These are phyloP conservation scores for Mus minutoides DNA, from an alignment of 2,797 vertebrate genomes.

Conservation along the genomic window DNA sequence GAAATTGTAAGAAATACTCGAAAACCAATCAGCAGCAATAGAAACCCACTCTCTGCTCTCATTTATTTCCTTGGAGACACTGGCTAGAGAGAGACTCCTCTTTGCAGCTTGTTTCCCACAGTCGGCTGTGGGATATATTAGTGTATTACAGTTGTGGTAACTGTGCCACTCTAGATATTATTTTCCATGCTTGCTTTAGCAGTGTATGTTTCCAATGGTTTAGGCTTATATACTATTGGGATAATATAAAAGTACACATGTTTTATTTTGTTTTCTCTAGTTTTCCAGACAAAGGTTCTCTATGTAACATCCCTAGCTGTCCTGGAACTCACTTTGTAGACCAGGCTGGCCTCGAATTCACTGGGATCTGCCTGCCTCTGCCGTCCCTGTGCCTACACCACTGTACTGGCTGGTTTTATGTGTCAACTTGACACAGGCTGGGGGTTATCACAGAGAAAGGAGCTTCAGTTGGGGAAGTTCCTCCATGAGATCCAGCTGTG, in stretches of 20 bases:
- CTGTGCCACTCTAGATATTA: background rate
- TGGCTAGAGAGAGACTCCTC: background rate
- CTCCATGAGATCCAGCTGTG: too few relatives aligned
- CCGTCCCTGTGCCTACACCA: background rate
- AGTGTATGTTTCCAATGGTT: background rate
- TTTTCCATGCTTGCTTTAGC: background rate
- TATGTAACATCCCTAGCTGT: background rate
- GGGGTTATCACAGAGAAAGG: too few relatives aligned
- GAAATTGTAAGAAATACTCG: background rate
- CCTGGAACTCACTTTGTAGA: background rate
- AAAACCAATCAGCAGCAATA: constrained; percentile 17
- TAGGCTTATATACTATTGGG: constrained; percentile 11
- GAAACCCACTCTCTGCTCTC: background rate
- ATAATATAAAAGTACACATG: background rate
- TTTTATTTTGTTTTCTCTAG: background rate
- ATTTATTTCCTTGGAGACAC: constrained; percentile 35
- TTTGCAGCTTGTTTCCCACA: constrained; percentile 8
- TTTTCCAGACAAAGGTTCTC: background rate
- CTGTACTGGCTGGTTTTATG: too few relatives aligned
- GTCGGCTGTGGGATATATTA: background rate
- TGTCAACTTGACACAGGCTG: too few relatives aligned
- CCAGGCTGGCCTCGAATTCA: background rate
- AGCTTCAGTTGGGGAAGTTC: too few relatives aligned
- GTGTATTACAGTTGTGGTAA: background rate
- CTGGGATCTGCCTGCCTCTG: background rate